Percentiles rank a stretch among this genome's conserved stretches.
These are phyloP conservation scores for Jaculus jaculus DNA, from an alignment of 2,113 vertebrate genomes.

Conservation along the genomic window DNA sequence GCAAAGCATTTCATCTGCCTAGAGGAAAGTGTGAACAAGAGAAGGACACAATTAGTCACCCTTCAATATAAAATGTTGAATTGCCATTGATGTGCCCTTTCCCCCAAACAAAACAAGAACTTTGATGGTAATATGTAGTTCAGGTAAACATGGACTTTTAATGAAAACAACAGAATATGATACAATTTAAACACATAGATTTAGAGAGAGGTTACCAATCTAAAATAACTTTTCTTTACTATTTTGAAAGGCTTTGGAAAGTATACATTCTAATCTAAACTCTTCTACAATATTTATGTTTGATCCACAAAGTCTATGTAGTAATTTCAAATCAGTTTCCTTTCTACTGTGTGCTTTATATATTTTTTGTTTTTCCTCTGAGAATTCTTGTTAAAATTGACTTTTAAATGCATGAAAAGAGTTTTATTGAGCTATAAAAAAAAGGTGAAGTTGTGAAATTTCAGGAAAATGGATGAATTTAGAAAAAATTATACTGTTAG, in stretches of 20 bases:
- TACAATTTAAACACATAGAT: neutral
- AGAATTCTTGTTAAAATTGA: conserved; percentile 78
- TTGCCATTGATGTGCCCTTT: neutral
- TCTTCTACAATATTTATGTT: conserved; percentile 59
- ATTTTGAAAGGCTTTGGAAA: conserved; percentile 42
- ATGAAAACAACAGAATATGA: neutral
- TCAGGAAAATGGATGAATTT: no score
- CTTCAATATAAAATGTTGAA: conserved; percentile 45
- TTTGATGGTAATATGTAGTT: conserved; percentile 15
- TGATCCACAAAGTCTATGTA: conserved; percentile 61
- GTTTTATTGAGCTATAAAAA: no score
- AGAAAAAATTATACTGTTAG: no score
- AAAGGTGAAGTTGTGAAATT: no score
- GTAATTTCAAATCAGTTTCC: conserved; percentile 63
- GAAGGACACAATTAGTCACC: conserved; percentile 46
- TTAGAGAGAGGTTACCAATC: neutral
- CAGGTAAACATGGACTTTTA: neutral
- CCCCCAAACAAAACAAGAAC: conserved; percentile 27
- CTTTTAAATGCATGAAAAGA: conserved; percentile 68
- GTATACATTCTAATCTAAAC: neutral
- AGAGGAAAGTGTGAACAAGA: conserved; percentile 65
- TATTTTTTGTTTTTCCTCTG: conserved; percentile 78
- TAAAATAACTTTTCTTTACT: neutral
- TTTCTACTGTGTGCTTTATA: conserved; percentile 66
- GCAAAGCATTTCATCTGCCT: conserved; percentile 66